Evolutionary conservation across 2,888 invertebrate genomes (phyloP), one percentile per base, ranked within the genome.

Genomic region (Hedya salicella): DNA sequence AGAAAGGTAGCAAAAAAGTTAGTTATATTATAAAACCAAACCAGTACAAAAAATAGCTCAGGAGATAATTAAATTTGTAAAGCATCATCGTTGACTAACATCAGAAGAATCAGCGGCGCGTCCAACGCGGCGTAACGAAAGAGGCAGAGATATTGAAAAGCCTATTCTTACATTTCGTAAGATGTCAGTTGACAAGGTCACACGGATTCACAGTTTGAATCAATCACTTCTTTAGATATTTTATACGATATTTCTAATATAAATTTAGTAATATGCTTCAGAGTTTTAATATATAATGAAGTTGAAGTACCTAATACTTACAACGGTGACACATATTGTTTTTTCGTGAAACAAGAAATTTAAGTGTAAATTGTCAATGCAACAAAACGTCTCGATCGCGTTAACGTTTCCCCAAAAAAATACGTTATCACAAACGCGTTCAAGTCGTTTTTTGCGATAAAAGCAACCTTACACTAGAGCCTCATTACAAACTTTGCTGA

Each of bases 101-200:
- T 32, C 44, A 16, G 30, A 16, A 32, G 21, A 30, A 44, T 16
- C 5, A 11, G 30, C 44, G 25, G 25, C 30, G n/a, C 56, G 44
- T 8, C 13, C 9, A 17, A 11, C 11, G n/a, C 4, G 44, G 39
- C 53, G 53, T 36, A 17, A 39, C 53, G 8, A 39, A 42, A n/a
- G 25, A 16, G n/a, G 42, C 54, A 30, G 42, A 3, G 42, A 56
- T 25, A 56, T 25, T 56, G 19, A 30, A 49, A 40, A 21, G 25
- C 42, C 54, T 11, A 25, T 16, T 56, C 21, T 56, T 14, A 42
- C 40, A 21, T 16, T 44, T 57, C 17, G 44, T 17, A 1, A 25
- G 44, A 57, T 57, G 44, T 57, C 56, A 44, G 44, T 2, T 16
- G 13, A 30, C 56, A 57, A 44, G 56, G 44, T n/a, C 14, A 32